Percentiles rank a stretch among this genome's conserved stretches.
Conservation (phyloP, 1,140 invertebrate species). For the Heliconius eleuchia region DNA sequence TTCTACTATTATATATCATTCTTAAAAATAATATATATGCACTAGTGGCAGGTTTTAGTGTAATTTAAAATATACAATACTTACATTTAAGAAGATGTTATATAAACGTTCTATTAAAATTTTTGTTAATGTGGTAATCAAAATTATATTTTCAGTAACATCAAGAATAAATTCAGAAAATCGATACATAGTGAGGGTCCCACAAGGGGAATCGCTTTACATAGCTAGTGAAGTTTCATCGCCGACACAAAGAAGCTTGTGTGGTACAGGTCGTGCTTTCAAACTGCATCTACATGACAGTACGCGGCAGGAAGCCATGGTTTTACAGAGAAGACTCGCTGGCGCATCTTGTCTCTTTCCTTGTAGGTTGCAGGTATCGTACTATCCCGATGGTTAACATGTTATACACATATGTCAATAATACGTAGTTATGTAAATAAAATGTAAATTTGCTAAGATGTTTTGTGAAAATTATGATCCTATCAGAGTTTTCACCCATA, state of each 20-base stretch:
- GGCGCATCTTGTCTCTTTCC: conserved; percentile 74
- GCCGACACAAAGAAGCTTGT: conserved; percentile 81
- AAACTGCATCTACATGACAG: conserved; percentile 82
- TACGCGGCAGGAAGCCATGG: conserved; percentile 84
- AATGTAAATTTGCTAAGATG: too few relatives aligned
- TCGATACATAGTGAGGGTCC: conserved; percentile 84
- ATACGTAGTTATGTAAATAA: too few relatives aligned
- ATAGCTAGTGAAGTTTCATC: conserved; percentile 83
- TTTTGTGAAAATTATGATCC: too few relatives aligned
- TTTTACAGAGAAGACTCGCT: conserved; percentile 82
- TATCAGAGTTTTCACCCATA: too few relatives aligned
- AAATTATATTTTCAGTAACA: conserved; percentile 55
- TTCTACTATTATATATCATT: too few relatives aligned
- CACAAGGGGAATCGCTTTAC: conserved; percentile 83
- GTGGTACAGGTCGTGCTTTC: conserved; percentile 83
- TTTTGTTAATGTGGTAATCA: not conserved
- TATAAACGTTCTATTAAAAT: not conserved
- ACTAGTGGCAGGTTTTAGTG: too few relatives aligned
- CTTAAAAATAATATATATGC: too few relatives aligned
- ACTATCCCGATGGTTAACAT: not conserved
- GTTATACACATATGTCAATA: not conserved
- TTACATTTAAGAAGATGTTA: too few relatives aligned
- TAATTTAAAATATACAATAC: too few relatives aligned
- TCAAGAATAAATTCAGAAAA: conserved; percentile 83
- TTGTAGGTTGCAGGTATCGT: conserved; percentile 70